Conservation (phyloP, 2,113 vertebrate genomes). For the Passer montanus region DNA sequence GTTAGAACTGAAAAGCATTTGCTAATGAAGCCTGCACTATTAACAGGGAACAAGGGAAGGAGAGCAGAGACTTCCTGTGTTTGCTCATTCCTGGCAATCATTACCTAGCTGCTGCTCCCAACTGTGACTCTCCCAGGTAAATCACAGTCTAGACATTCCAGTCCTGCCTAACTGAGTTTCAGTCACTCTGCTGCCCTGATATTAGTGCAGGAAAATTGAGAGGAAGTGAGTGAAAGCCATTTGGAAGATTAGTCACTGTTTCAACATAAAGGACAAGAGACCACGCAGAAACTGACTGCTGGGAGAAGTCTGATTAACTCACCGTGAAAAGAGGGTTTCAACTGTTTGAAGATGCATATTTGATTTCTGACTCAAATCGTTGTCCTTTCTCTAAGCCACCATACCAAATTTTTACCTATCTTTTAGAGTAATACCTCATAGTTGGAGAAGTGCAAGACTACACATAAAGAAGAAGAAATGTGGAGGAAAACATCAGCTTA, state of each 20-base stretch:
- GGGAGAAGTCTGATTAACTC: neutral
- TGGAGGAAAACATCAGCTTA: neutral
- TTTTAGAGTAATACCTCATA: neutral
- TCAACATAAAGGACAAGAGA: neutral
- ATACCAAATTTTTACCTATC: neutral
- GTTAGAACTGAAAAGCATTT: conserved; percentile 9
- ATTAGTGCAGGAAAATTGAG: neutral
- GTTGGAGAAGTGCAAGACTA: neutral
- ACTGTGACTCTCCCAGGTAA: conserved; percentile 11
- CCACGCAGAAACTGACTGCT: neutral
- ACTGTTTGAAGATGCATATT: neutral
- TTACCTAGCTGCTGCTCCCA: neutral
- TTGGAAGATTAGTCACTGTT: neutral
- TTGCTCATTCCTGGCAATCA: conserved; percentile 26
- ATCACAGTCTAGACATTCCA: neutral
- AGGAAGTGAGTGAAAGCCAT: neutral
- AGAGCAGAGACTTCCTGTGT: neutral
- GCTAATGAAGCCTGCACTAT: neutral
- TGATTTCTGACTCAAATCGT: neutral
- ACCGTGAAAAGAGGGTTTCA: neutral
- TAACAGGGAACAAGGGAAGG: neutral
- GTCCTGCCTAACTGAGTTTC: conserved; percentile 3
- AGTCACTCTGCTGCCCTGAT: neutral
- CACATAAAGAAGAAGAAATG: neutral
- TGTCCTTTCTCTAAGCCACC: neutral